Evolutionary conservation across 2,888 invertebrate species (phyloP).

Genomic region (Acleris literana): DNA sequence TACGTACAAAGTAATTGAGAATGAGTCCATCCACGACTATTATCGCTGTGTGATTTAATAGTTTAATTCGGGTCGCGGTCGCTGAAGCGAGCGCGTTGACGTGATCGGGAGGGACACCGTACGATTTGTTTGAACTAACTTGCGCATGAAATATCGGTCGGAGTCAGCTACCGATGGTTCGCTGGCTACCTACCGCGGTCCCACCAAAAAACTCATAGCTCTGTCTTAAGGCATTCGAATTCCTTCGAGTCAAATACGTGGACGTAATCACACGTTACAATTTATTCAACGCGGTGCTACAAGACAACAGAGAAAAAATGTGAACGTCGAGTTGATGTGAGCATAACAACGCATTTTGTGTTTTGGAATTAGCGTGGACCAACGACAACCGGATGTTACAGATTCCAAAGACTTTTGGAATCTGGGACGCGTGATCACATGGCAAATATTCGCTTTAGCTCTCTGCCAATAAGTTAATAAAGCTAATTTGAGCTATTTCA

Average conservation of each 20-base stretch:
- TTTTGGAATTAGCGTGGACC: neutral
- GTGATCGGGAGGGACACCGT: slow-evolving; percentile 74
- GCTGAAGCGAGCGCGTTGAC: slow-evolving; percentile 65
- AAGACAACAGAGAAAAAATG: neutral
- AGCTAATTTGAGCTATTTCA: slow-evolving; percentile 11
- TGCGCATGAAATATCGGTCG: slow-evolving; percentile 75
- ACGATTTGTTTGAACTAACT: slow-evolving; percentile 82
- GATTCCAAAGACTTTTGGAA: neutral
- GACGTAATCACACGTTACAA: slow-evolving; percentile 79
- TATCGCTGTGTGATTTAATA: slow-evolving; percentile 7
- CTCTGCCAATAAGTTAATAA: slow-evolving; percentile 7
- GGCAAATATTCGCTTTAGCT: neutral
- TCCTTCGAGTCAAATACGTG: slow-evolving; percentile 79
- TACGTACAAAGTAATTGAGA: neutral
- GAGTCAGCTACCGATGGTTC: slow-evolving; percentile 81
- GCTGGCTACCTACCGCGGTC: slow-evolving; percentile 81
- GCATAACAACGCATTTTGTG: neutral
- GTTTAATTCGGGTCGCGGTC: slow-evolving; percentile 47
- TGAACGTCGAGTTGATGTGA: no score
- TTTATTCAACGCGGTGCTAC: slow-evolving; percentile 56
- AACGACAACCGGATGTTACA: neutral
- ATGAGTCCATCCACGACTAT: slow-evolving; percentile 17
- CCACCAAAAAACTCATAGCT: slow-evolving; percentile 66
- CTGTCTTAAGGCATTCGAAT: slow-evolving; percentile 73
- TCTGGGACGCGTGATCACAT: neutral